Evolutionary conservation across 2,888 invertebrate species (phyloP).

Genomic region (Crocallis elinguaria): DNA sequence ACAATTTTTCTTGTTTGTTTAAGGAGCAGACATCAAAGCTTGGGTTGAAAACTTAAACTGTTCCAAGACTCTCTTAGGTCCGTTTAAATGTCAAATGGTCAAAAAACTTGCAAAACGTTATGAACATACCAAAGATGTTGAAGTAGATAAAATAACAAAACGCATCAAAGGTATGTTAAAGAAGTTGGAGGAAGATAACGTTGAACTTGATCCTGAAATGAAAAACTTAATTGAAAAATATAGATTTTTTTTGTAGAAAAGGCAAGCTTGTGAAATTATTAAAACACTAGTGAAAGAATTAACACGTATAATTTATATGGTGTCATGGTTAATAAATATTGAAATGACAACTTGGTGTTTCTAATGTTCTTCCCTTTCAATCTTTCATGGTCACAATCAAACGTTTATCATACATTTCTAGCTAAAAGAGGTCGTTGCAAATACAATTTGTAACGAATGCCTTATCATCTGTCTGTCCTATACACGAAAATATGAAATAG

Average conservation of each 20-base stretch:
- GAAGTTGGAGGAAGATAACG: not conserved
- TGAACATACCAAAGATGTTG: not conserved
- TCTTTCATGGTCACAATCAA: not conserved
- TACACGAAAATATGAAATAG: slow-evolving; percentile 5
- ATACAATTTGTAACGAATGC: not conserved
- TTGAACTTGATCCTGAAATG: not conserved
- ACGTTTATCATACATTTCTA: not conserved
- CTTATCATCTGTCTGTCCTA: slow-evolving; percentile 3
- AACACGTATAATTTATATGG: not conserved
- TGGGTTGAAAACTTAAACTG: slow-evolving; percentile 18
- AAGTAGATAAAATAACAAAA: not conserved
- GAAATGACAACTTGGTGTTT: not conserved
- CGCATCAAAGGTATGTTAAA: slow-evolving; percentile 1
- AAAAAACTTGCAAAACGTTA: slow-evolving; percentile 3
- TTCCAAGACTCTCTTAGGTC: not conserved
- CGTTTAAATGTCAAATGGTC: slow-evolving; percentile 7
- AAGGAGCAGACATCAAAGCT: slow-evolving; percentile 13
- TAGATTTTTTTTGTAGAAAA: too few species aligned
- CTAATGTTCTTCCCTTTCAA: not conserved
- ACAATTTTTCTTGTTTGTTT: slow-evolving; percentile 2
- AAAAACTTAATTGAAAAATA: slow-evolving; percentile 10
- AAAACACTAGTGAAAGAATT: not conserved
- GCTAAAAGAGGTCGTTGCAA: not conserved
- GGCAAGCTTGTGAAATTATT: too few species aligned
- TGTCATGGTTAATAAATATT: not conserved